Evolutionary conservation across 2,797 vertebrate species (phyloP).

Genomic region (Peromyscus aztecus): DNA sequence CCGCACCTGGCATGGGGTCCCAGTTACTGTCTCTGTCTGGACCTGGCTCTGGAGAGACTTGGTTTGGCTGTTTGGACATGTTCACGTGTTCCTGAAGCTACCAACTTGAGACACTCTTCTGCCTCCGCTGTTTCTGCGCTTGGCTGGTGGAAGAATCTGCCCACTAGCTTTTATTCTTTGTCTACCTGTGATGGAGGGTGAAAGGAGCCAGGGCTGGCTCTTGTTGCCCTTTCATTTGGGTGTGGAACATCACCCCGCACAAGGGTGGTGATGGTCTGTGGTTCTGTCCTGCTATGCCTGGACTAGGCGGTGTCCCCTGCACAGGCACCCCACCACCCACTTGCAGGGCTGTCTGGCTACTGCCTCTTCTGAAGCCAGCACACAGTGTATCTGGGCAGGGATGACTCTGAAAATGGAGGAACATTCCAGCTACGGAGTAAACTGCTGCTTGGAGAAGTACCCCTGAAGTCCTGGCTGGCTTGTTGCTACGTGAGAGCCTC

Average conservation of each 20-base stretch:
- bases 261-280: neutral
- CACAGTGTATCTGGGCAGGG: neutral
- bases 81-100: rapidly evolving
- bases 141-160: neutral
- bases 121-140: neutral
- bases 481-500: neutral
- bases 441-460: neutral
- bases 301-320: neutral
- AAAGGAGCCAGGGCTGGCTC: neutral
- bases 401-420: neutral
- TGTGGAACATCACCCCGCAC: rapidly evolving
- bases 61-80: neutral
- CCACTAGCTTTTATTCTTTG: neutral
- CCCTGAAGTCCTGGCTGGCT: neutral
- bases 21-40: neutral
- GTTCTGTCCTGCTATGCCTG: neutral
- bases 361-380: neutral
- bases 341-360: neutral
- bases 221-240: neutral
- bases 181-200: neutral
- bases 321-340: neutral
- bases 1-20: neutral
- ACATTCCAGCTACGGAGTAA: neutral
- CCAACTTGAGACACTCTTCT: neutral
- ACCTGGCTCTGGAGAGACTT: neutral